A percentile compares a stretch with the other conserved stretches of the same genome.
Conservation (phyloP, 2,888 invertebrate species). For the Nyleta sp. region DNA sequence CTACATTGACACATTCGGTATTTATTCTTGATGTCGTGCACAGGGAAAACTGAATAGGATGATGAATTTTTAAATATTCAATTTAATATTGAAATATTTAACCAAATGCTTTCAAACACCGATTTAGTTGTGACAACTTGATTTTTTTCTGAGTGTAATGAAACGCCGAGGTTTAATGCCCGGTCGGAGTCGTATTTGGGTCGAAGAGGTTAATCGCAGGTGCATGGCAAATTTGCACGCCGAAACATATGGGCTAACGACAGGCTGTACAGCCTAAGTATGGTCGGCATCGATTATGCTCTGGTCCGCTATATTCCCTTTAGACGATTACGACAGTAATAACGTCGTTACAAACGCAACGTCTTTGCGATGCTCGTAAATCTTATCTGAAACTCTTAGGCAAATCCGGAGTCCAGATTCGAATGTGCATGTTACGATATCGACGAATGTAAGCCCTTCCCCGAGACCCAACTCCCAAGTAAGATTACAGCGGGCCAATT, state of each 20-base stretch:
- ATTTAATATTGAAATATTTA: too few relatives aligned
- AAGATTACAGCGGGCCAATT: slow-evolving; percentile 21
- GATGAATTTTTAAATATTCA: too few relatives aligned
- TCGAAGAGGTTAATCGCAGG: slow-evolving; percentile 35
- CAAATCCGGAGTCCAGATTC: slow-evolving; percentile 33
- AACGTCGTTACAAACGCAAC: slow-evolving; percentile 44
- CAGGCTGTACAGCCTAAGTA: slow-evolving; percentile 32
- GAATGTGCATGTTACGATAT: slow-evolving; percentile 28
- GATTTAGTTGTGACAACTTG: too few relatives aligned
- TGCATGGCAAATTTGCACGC: slow-evolving; percentile 27
- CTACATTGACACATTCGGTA: too few relatives aligned
- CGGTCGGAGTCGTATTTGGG: slow-evolving; percentile 20
- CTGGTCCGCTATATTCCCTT: slow-evolving; percentile 29
- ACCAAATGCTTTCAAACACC: too few relatives aligned
- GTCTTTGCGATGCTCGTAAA: slow-evolving; percentile 58
- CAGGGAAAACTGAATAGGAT: too few relatives aligned
- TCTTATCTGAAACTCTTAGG: slow-evolving; percentile 54
- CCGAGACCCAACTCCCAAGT: slow-evolving; percentile 4
- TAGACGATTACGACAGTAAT: slow-evolving; percentile 53
- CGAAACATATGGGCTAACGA: slow-evolving; percentile 44
- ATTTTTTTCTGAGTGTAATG: too few relatives aligned
- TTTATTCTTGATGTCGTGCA: too few relatives aligned
- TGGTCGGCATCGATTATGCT: slow-evolving; percentile 53
- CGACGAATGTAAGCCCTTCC: slow-evolving; percentile 30
- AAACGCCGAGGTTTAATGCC: slow-evolving; percentile 34